Percentiles rank a stretch among this genome's conserved stretches.
phyloP scores from a whole-genome alignment of 2,797 vertebrate genomes.

The Oophaga sylvatica region DNA sequence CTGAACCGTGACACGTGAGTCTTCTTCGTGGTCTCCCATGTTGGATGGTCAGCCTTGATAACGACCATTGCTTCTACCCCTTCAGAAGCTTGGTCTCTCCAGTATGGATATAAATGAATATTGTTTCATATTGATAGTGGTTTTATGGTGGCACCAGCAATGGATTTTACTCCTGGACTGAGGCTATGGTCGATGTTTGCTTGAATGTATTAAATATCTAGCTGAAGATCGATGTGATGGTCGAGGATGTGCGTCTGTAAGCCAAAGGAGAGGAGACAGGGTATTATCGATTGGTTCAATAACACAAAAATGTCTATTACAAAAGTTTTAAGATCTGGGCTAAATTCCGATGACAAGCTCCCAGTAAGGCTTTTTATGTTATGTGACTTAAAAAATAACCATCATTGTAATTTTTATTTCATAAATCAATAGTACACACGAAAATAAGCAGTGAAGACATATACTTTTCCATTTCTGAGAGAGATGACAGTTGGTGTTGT shows the following conservation, averaged over 20 bases:
- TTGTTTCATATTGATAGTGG: slow-evolving; percentile 30
- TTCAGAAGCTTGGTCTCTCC: slow-evolving; percentile 10
- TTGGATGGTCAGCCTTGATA: background rate
- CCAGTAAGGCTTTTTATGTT: too few relatives aligned
- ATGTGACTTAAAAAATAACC: too few relatives aligned
- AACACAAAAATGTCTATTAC: too few relatives aligned
- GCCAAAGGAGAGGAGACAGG: background rate
- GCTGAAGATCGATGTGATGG: background rate
- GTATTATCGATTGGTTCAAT: background rate
- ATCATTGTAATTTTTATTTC: too few relatives aligned
- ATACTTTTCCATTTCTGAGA: too few relatives aligned
- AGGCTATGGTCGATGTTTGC: background rate
- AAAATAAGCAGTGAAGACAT: too few relatives aligned
- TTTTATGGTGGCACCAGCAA: background rate
- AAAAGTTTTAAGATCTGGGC: background rate
- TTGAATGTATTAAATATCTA: fast-evolving
- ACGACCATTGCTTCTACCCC: background rate
- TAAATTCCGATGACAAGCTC: too few relatives aligned
- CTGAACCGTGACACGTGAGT: background rate
- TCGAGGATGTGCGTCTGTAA: slow-evolving; percentile 58
- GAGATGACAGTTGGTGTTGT: too few relatives aligned
- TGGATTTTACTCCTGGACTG: background rate
- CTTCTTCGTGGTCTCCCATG: background rate
- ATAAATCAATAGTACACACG: too few relatives aligned
- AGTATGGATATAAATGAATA: slow-evolving; percentile 7